Base-by-base conservation (phyloP, 23 tunicate species). In the Ciona savignyi region DNA sequence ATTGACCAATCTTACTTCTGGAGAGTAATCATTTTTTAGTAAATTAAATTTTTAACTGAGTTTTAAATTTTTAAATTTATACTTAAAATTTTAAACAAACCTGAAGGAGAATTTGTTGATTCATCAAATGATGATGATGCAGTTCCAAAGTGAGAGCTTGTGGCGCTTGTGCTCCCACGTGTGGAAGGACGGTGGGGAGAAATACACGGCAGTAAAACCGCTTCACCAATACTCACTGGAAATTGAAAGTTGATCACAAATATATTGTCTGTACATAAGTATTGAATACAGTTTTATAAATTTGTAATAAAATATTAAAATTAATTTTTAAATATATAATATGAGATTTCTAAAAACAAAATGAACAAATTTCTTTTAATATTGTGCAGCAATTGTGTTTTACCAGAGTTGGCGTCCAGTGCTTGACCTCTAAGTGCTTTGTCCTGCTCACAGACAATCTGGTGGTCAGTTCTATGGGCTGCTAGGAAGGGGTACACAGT, bases 401-500 rank as follows among this genome's bases (percentile, higher is more conserved):
- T 79, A 81, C 96, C 84, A 27, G 96, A 81, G 34, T 77, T 88
- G 2, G 72, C 75, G 34, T 81, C 96, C 27, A 66, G 87, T 6
- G 77, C 70, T 21, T 64, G 85, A 4, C 87, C 96, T 29, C 83
- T 65, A 29, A 81, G 72, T 25, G 78, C 30, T 60, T 81, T 88
- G 33, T 88, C 96, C 34, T 88, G 96, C 51, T 88, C 97, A 62
- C 97, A 80, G 11, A 91, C 97, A 24, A 91, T 91, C 48, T 82
- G 91, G 71, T 91, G 87, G 51, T 91, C 97, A 60, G 76, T 91
- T 25, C 85, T 77, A 72, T 91, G 97, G 1, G 85, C 93, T 1
- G 97, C 97, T 0, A 91, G 80, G 70, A 91, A 91, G 9, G 97
- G 91, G 64, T 91, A 91, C 30, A 82, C 93, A 0, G 97, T 84